Percentiles rank a stretch among this genome's conserved stretches.
Evolutionary conservation across 2,888 invertebrate genomes (phyloP).

Genomic region (Andricus curvator): DNA sequence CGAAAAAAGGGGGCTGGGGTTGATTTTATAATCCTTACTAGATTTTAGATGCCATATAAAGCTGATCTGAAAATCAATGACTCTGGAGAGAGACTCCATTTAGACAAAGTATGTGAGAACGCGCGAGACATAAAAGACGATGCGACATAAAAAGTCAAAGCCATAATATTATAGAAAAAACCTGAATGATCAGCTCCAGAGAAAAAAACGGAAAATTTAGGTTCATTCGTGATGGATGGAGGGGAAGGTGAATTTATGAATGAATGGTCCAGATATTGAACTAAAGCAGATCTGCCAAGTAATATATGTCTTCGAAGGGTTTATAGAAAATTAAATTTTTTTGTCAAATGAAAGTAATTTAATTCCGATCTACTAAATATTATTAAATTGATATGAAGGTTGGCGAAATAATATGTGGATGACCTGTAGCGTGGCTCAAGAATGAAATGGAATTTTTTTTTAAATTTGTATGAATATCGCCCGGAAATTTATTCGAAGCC

Average conservation of each 20-base stretch:
- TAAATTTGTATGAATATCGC: too few species aligned
- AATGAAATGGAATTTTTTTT: too few species aligned
- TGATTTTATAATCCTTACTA: slow-evolving; percentile 55
- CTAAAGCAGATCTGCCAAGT: neutral
- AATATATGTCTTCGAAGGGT: neutral
- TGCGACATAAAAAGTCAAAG: neutral
- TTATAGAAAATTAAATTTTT: too few species aligned
- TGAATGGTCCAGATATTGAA: slow-evolving; percentile 15
- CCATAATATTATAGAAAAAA: slow-evolving; percentile 25
- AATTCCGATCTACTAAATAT: too few species aligned
- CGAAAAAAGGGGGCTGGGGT: slow-evolving; percentile 43
- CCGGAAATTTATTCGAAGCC: too few species aligned
- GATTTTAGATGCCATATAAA: slow-evolving; percentile 49
- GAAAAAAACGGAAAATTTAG: slow-evolving; percentile 35
- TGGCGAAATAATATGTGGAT: too few species aligned
- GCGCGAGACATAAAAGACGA: slow-evolving; percentile 43
- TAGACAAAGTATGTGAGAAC: slow-evolving; percentile 44
- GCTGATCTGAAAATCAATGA: slow-evolving; percentile 33
- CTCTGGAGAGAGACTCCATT: slow-evolving; percentile 25
- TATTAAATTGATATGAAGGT: too few species aligned
- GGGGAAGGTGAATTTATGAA: slow-evolving; percentile 25
- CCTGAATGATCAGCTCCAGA: slow-evolving; percentile 7
- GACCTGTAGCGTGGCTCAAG: too few species aligned
- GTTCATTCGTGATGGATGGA: slow-evolving; percentile 40
- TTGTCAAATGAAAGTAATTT: too few species aligned